Base-by-base conservation (phyloP, 2,797 vertebrate species). In the Otolemur crassicaudatus region DNA sequence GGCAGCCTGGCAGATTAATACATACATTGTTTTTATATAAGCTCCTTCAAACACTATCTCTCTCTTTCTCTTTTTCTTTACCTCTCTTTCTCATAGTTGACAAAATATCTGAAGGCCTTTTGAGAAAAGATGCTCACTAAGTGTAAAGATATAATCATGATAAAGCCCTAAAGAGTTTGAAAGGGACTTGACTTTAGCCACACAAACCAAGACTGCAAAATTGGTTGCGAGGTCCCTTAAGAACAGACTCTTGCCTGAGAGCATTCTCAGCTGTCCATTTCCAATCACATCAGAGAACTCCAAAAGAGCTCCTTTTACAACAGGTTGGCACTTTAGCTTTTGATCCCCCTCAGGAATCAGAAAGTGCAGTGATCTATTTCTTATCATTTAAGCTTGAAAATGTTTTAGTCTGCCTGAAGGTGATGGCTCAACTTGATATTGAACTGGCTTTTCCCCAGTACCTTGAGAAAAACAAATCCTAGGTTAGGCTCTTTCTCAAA, bases 171-270 rank as follows among this genome's bases (percentile, higher is more conserved):
- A 83, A 63, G 81, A 81, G 23, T 72, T 85, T 93, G 46, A 76
- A 92, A 96, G 61, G 16, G 43, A 84, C 73, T 85, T 81, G 70
- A 73, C 46, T 91, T 92, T 63, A 92, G 84, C 61, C 61, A 77
- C 25, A 49, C 72, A 88, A 69, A 76, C 25, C 3, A 65, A 67
- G 63, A 58, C 27, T 40, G 23, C 31, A 73, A 86, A 94, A 72
- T 43, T 90, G 84, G 31, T 49, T 90, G 96, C 40, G 1, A 53
- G 83, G 25, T 87, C 88, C 85, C 94, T 37, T 29, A 83, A 83
- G 70, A 85, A 89, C 43, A 29, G 25, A 31, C 49, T 65, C 10
- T 94, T 86, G 85, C 61, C 56, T 40, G 37, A 96, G 87, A 80
- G 29, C 22, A 2, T 56, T 77, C 58, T n/a, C 11, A 76, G 40